Conservation (phyloP, 2,888 invertebrate genomes). For the Antitype chi region DNA sequence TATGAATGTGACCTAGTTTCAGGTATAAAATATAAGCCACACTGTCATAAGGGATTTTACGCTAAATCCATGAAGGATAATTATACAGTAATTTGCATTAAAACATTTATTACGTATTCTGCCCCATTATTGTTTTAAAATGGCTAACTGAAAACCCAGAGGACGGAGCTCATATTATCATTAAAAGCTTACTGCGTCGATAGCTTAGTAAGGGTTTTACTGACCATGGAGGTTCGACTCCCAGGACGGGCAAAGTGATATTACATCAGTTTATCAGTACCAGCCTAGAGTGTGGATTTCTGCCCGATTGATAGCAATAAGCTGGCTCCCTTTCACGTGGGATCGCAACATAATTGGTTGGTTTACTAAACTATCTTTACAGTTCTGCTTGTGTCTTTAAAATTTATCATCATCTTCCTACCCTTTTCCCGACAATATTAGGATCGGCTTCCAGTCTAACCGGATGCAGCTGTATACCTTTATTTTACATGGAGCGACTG, state of each 20-base stretch:
- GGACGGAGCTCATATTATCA: not conserved
- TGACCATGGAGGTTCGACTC: not conserved
- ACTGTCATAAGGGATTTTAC: conserved; percentile 44
- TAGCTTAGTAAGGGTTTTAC: no score
- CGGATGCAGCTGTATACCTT: no score
- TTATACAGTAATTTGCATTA: conserved; percentile 18
- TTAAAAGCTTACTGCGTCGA: not conserved
- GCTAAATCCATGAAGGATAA: conserved; percentile 29
- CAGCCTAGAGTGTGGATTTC: not conserved
- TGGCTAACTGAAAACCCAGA: conserved; percentile 11
- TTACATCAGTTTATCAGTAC: not conserved
- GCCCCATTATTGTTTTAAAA: conserved; percentile 14
- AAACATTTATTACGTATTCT: conserved; percentile 19
- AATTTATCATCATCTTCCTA: no score
- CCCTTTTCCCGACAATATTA: no score
- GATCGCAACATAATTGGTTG: not conserved
- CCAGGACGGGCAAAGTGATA: not conserved
- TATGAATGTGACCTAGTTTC: not conserved
- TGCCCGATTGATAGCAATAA: not conserved
- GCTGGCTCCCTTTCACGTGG: not conserved
- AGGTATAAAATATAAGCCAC: conserved; percentile 23
- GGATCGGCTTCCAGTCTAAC: no score
- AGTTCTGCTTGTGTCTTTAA: not conserved
- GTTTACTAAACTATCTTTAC: not conserved
- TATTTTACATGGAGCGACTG: no score